Conservation (phyloP, 1,140 invertebrate genomes). For the Melanaphis sacchari region DNA sequence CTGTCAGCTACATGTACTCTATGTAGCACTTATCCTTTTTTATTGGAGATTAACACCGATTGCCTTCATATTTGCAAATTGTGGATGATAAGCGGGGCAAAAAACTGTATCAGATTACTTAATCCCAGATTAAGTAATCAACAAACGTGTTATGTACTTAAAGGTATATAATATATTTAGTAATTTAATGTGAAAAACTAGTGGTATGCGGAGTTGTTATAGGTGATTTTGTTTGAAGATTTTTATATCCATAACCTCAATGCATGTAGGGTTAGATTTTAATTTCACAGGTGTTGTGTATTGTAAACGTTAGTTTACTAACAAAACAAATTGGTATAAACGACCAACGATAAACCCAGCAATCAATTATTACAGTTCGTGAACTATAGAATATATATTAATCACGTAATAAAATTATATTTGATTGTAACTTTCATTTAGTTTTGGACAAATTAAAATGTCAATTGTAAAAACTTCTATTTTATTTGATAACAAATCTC, state of each 20-base stretch:
- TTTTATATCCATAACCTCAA: not conserved
- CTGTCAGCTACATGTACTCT: not conserved
- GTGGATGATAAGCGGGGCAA: no score
- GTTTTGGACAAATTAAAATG: not conserved
- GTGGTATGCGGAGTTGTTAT: not conserved
- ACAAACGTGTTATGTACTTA: not conserved
- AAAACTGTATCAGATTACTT: not conserved
- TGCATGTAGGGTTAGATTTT: not conserved
- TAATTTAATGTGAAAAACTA: not conserved
- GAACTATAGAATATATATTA: not conserved
- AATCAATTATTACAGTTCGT: not conserved
- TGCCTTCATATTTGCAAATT: not conserved
- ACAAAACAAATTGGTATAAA: not conserved
- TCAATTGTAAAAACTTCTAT: not conserved
- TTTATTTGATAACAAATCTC: not conserved
- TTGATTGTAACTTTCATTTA: not conserved
- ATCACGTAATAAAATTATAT: not conserved
- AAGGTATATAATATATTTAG: not conserved
- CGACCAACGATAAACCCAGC: not conserved
- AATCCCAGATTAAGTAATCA: not conserved
- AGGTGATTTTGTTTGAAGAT: not conserved
- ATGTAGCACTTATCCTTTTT: not conserved
- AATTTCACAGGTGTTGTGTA: not conserved
- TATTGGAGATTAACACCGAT: not conserved
- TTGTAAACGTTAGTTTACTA: not conserved